Percentiles rank a stretch among this genome's conserved stretches.
Conservation (phyloP, 1,140 invertebrate genomes). For the Paraescarpia echinospica region DNA sequence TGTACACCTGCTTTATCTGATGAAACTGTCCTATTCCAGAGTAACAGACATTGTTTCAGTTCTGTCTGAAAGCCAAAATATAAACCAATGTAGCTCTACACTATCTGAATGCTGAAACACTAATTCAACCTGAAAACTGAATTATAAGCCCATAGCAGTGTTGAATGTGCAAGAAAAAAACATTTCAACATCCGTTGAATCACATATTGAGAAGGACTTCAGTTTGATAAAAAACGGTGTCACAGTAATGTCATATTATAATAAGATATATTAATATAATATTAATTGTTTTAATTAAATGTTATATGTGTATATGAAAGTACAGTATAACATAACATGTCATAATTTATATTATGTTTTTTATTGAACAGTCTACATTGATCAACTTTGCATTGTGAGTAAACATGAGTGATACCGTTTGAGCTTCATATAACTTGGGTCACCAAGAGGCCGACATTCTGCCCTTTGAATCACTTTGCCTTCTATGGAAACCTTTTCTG, state of each 20-base stretch:
- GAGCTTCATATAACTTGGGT: constrained; percentile 15
- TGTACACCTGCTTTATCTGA: no score
- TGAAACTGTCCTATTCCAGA: no score
- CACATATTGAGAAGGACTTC: no score
- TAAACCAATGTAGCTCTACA: background rate
- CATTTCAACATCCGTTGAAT: no score
- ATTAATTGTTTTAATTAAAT: background rate
- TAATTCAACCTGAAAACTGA: background rate
- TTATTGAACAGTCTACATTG: constrained; percentile 53
- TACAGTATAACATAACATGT: background rate
- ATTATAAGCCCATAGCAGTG: no score
- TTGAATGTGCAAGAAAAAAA: no score
- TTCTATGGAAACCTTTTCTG: constrained; percentile 21
- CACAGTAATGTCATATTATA: no score
- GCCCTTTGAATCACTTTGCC: constrained; percentile 23
- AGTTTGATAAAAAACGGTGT: no score
- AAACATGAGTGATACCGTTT: constrained; percentile 16
- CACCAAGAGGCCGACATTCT: constrained; percentile 15
- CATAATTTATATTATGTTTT: constrained; percentile 54
- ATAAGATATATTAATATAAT: background rate
- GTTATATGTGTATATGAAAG: background rate
- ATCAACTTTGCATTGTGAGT: constrained; percentile 40
- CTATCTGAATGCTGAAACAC: no score
- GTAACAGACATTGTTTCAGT: no score
- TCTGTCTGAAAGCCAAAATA: background rate